Evolutionary conservation across 1,140 invertebrate species (phyloP).

Genomic region (Acyrthosiphon pisum): DNA sequence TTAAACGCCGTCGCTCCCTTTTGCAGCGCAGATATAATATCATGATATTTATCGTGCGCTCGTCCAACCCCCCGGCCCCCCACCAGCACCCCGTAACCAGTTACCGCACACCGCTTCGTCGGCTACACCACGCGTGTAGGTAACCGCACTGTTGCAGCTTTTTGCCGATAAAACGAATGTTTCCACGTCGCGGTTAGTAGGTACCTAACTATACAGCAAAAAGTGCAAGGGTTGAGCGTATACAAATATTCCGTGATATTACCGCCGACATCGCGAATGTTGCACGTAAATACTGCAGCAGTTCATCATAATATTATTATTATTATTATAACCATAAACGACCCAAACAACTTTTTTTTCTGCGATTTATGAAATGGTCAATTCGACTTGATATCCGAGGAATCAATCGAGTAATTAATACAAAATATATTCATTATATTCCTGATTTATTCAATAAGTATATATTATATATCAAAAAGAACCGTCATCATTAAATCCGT

Average conservation of each 20-base stretch:
- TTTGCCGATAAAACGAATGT: conserved; percentile 14
- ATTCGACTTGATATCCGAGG: neutral
- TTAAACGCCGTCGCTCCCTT: conserved; percentile 32
- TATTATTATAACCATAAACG: neutral
- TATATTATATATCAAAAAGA: neutral
- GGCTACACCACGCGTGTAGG: neutral
- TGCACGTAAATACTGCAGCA: neutral
- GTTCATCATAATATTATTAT: neutral
- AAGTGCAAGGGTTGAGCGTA: neutral
- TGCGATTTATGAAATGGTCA: neutral
- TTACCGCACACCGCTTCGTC: neutral
- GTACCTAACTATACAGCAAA: neutral
- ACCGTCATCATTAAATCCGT: neutral
- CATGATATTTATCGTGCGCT: conserved; percentile 10
- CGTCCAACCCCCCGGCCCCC: too few relatives aligned
- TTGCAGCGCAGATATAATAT: conserved; percentile 15
- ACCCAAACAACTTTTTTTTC: neutral
- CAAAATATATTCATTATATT: neutral
- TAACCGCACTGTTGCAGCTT: neutral
- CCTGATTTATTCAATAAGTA: neutral
- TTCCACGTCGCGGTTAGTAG: neutral
- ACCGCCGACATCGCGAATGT: neutral
- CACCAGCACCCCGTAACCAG: neutral
- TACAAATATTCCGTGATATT: neutral
- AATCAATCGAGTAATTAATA: neutral